phyloP scores from a whole-genome alignment of 2,888 invertebrate species.

The Cataglyphis albicans region DNA sequence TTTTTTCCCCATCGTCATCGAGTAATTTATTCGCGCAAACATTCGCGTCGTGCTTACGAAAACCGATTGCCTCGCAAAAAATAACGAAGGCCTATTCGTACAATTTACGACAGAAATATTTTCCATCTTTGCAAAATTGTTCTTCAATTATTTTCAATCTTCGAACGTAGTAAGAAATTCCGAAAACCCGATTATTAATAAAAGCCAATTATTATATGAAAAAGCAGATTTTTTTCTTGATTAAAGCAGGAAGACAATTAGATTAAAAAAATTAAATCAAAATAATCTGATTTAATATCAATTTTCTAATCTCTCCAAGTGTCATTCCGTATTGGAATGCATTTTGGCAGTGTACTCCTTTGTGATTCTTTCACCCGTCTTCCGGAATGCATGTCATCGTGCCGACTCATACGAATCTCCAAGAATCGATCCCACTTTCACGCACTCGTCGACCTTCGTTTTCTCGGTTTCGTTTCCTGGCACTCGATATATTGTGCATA shows the following conservation, averaged over 20 bases:
- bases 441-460: constrained; percentile 57
- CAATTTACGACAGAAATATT: background rate
- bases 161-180: background rate
- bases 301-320: background rate
- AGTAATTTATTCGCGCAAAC: constrained; percentile 20
- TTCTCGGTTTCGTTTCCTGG: constrained; percentile 49
- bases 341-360: background rate
- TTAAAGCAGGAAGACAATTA: background rate
- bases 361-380: constrained; percentile 35
- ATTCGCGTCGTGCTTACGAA: constrained; percentile 25
- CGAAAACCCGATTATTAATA: background rate
- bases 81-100: constrained; percentile 25
- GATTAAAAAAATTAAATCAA: background rate
- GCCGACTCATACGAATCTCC: constrained; percentile 58
- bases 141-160: background rate
- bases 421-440: constrained; percentile 63
- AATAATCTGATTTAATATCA: background rate
- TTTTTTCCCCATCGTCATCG: constrained; percentile 17
- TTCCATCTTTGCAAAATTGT: background rate
- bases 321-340: background rate
- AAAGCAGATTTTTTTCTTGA: background rate
- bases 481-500: background rate
- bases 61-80: constrained; percentile 37
- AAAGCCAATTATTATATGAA: background rate
- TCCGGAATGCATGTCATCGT: constrained; percentile 62